These are phyloP conservation scores for Erythrocercus mccallii DNA, from an alignment of 2,113 vertebrate species.

Conservation along the genomic window DNA sequence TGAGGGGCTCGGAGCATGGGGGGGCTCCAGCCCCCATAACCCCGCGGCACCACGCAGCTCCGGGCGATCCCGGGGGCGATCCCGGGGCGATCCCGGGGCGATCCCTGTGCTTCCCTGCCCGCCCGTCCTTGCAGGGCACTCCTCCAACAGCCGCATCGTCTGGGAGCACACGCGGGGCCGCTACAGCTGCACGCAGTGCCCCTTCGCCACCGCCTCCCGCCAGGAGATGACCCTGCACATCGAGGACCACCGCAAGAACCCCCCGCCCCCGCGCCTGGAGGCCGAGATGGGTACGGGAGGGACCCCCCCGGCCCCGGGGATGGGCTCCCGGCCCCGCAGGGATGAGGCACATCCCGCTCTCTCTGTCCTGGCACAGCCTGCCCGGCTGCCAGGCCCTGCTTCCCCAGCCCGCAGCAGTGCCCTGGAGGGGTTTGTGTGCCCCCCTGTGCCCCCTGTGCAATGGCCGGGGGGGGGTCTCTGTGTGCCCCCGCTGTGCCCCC, in stretches of 20 bases:
- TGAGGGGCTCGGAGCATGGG: background rate
- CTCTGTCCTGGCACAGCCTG: background rate
- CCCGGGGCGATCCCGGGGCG: background rate
- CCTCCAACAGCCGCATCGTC: conserved; percentile 83
- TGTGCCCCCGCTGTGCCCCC: too few relatives aligned
- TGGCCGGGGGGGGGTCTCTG: too few relatives aligned
- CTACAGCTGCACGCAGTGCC: conserved; percentile 90
- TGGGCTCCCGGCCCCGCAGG: accelerated
- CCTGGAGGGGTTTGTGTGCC: accelerated
- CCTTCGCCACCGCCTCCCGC: conserved; percentile 76
- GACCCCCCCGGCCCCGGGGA: background rate
- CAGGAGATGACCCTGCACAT: conserved; percentile 88
- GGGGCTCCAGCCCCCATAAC: background rate
- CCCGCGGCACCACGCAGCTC: background rate
- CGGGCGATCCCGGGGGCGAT: background rate
- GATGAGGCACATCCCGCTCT: accelerated
- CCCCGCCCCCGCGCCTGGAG: conserved; percentile 38
- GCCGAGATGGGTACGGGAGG: conserved; percentile 56
- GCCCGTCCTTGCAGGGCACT: conserved; percentile 68
- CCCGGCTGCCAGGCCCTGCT: accelerated
- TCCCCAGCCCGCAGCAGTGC: background rate
- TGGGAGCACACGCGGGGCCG: conserved; percentile 93
- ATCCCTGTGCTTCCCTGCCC: background rate
- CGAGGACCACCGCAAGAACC: conserved; percentile 78
- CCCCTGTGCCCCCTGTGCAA: background rate